These are phyloP conservation scores for Bactericera cockerelli DNA, from an alignment of 1,140 invertebrate genomes.

Conservation along the genomic window DNA sequence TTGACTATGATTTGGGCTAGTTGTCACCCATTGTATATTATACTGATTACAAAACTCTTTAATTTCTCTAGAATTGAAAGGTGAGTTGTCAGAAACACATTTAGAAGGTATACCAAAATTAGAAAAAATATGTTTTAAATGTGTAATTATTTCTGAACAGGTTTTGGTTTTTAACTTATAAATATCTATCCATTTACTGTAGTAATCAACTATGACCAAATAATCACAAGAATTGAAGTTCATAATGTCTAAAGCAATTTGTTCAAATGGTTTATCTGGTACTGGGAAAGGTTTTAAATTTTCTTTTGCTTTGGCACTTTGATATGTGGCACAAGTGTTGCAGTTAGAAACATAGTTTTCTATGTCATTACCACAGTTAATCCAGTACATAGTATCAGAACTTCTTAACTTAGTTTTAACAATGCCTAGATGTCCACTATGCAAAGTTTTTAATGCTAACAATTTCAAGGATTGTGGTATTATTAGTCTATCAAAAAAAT, in stretches of 20 bases:
- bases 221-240: slow-evolving; percentile 10
- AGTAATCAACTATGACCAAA: slow-evolving; percentile 17
- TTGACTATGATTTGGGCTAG: not conserved
- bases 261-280: slow-evolving; percentile 10
- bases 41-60: not conserved
- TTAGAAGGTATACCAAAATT: slow-evolving; percentile 7
- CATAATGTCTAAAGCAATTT: slow-evolving; percentile 19
- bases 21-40: not conserved
- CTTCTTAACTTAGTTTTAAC: not conserved
- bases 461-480: slow-evolving; percentile 24
- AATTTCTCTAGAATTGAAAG: slow-evolving; percentile 10
- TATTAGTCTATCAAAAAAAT: slow-evolving; percentile 25
- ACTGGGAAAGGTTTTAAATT: slow-evolving; percentile 16
- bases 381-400: not conserved
- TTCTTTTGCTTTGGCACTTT: slow-evolving; percentile 14
- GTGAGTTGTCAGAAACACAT: slow-evolving; percentile 4
- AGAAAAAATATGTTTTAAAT: slow-evolving; percentile 15
- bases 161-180: not conserved
- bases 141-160: slow-evolving; percentile 10
- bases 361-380: not conserved
- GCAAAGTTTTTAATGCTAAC: not conserved
- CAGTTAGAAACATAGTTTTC: not conserved
- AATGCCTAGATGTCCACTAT: not conserved
- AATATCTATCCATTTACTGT: slow-evolving; percentile 16
- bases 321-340: too few relatives aligned